These are phyloP conservation scores for Mormyrus hasselquistii DNA, from an alignment of 2,797 vertebrate species.

Conservation along the genomic window DNA sequence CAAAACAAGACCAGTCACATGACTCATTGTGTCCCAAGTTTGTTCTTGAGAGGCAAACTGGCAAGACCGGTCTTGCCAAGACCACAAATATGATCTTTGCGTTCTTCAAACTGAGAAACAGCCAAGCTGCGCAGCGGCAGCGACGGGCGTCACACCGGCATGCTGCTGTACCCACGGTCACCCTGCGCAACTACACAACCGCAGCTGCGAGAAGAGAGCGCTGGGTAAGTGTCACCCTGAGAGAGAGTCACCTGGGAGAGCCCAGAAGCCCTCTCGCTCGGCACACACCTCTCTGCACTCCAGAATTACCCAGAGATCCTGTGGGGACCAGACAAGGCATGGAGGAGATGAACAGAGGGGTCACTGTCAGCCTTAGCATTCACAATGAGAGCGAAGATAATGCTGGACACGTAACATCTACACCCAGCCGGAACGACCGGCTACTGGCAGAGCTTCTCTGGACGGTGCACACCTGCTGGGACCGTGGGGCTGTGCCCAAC, in stretches of 20 bases:
- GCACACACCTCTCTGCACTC: slow-evolving; percentile 39
- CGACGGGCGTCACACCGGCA: neutral
- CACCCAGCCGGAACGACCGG: neutral
- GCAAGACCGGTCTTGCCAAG: neutral
- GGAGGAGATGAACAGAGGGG: slow-evolving; percentile 31
- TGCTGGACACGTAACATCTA: neutral
- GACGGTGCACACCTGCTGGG: neutral
- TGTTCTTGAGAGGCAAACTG: neutral
- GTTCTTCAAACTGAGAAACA: neutral
- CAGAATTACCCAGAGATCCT: slow-evolving; percentile 32
- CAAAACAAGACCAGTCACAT: neutral
- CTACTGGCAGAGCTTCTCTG: neutral
- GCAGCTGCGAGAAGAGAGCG: neutral
- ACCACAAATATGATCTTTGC: neutral
- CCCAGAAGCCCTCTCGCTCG: neutral
- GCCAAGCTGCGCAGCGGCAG: neutral
- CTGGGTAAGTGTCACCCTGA: neutral
- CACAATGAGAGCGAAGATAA: slow-evolving; percentile 7
- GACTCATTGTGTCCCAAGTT: neutral
- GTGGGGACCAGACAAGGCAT: slow-evolving; percentile 52
- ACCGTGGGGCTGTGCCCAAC: neutral
- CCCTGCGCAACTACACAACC: neutral
- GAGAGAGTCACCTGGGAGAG: slow-evolving; percentile 41
- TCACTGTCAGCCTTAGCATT: neutral
- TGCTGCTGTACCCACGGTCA: neutral